A percentile compares a stretch with the other conserved stretches of the same genome.
phyloP scores from a whole-genome alignment of 1,140 invertebrate genomes.

The Solen grandis region DNA sequence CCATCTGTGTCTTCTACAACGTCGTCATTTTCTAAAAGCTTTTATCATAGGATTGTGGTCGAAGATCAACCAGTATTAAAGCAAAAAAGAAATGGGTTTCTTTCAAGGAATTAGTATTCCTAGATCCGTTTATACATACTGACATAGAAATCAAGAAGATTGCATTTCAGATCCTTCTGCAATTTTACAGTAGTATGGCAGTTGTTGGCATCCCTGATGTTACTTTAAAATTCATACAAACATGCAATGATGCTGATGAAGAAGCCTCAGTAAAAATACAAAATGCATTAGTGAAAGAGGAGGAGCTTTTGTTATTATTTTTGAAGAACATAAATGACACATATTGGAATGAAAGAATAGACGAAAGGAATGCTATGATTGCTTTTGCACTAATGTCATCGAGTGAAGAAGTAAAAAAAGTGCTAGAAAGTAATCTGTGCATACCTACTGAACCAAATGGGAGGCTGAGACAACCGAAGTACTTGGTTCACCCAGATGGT shows the following conservation, averaged over 20 bases:
- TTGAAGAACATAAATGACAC: not conserved
- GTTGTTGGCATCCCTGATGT: conserved; percentile 1
- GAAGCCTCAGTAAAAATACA: not conserved
- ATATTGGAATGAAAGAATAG: not conserved
- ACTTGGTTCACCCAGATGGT: conserved; percentile 26
- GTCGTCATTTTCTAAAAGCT: not conserved
- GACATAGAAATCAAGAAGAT: conserved; percentile 5
- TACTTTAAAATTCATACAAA: not conserved
- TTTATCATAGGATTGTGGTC: conserved; percentile 2
- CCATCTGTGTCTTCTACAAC: not conserved
- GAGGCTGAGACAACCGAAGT: conserved; percentile 7
- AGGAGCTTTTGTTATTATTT: conserved; percentile 14
- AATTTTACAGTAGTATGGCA: not conserved
- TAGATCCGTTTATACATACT: not conserved
- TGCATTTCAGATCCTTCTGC: conserved; percentile 7
- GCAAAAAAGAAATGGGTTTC: not conserved
- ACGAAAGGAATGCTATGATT: conserved; percentile 11
- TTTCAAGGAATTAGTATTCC: conserved; percentile 16
- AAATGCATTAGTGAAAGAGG: not conserved
- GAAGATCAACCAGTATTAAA: not conserved
- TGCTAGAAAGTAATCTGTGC: conserved; percentile 4
- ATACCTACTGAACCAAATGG: conserved; percentile 44
- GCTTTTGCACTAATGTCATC: conserved; percentile 8
- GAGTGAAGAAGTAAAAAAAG: not conserved
- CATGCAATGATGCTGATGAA: not conserved